phyloP scores from a whole-genome alignment of 2,888 invertebrate genomes.

The Sialis lutaria region DNA sequence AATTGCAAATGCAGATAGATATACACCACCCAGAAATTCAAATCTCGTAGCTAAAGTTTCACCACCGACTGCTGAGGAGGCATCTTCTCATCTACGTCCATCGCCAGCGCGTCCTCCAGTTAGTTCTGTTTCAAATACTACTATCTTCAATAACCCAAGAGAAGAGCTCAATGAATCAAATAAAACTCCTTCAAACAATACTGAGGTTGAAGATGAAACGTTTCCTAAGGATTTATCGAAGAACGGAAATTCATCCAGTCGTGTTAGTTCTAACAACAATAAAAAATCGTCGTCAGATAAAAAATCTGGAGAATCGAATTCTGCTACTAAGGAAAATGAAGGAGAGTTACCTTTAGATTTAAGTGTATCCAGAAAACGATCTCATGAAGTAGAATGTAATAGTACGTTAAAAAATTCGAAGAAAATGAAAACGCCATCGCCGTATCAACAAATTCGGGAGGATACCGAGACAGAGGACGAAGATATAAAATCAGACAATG shows the following conservation, averaged over 20 bases:
- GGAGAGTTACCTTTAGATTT: slow-evolving; percentile 49
- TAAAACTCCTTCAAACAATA: slow-evolving; percentile 16
- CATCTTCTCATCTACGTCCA: slow-evolving; percentile 39
- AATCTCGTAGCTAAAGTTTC: slow-evolving; percentile 34
- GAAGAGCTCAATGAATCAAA: slow-evolving; percentile 17
- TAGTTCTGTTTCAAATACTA: slow-evolving; percentile 10
- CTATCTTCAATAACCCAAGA: slow-evolving; percentile 18
- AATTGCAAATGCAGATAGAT: slow-evolving; percentile 27
- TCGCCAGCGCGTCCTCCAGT: slow-evolving; percentile 44
- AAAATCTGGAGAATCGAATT: slow-evolving; percentile 3
- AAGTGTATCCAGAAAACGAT: slow-evolving; percentile 37
- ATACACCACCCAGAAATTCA: slow-evolving; percentile 37
- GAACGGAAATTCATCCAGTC: slow-evolving; percentile 9
- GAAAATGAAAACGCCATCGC: neutral
- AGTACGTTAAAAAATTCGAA: slow-evolving; percentile 2
- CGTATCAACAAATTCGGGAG: neutral
- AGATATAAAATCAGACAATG: slow-evolving; percentile 24
- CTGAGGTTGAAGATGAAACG: slow-evolving; percentile 2
- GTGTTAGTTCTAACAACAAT: slow-evolving; percentile 8
- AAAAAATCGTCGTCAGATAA: slow-evolving; percentile 14
- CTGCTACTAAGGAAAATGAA: slow-evolving; percentile 14
- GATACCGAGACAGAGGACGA: neutral
- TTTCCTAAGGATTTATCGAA: slow-evolving; percentile 8
- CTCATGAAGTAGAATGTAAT: slow-evolving; percentile 15
- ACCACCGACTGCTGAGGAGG: slow-evolving; percentile 49